A percentile compares a stretch with the other conserved stretches of the same genome.
Evolutionary conservation across 2,113 vertebrate genomes (phyloP).

Genomic region (Chaetorhynchus papuensis): DNA sequence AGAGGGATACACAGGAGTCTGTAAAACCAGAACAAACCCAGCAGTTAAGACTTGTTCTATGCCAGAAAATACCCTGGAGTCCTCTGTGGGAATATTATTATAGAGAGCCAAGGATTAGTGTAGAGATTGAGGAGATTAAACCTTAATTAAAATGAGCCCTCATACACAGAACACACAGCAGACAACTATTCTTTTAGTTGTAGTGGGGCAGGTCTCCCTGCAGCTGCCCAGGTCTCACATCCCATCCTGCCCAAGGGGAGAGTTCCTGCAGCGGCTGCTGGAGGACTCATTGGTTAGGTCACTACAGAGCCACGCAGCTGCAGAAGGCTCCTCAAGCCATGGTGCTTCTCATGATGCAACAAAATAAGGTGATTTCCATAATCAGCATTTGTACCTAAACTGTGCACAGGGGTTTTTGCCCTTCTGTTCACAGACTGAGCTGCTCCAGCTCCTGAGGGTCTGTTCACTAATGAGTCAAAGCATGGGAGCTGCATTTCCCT

Average conservation of each 20-base stretch:
- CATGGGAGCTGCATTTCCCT: background rate
- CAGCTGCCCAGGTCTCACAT: background rate
- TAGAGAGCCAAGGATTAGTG: background rate
- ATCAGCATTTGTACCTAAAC: background rate
- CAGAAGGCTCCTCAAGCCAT: background rate
- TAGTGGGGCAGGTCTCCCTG: background rate
- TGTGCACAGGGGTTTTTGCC: background rate
- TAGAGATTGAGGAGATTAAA: constrained; percentile 16
- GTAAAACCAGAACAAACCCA: background rate
- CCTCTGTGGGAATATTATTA: background rate
- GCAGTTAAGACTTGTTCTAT: background rate
- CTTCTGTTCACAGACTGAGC: background rate
- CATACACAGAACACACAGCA: background rate
- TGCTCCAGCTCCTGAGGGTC: background rate
- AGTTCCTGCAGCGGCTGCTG: background rate
- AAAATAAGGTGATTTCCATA: background rate
- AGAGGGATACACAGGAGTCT: background rate
- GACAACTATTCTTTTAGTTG: background rate
- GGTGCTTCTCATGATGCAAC: background rate
- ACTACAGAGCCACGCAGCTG: background rate
- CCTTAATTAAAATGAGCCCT: constrained; percentile 16
- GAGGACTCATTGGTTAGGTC: background rate
- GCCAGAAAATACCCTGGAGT: background rate
- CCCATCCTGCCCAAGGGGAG: background rate
- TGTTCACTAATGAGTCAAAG: background rate